Percentiles rank a stretch among this genome's conserved stretches.
phyloP scores from a whole-genome alignment of 2,888 invertebrate genomes.

The Leucophora obtusa region DNA sequence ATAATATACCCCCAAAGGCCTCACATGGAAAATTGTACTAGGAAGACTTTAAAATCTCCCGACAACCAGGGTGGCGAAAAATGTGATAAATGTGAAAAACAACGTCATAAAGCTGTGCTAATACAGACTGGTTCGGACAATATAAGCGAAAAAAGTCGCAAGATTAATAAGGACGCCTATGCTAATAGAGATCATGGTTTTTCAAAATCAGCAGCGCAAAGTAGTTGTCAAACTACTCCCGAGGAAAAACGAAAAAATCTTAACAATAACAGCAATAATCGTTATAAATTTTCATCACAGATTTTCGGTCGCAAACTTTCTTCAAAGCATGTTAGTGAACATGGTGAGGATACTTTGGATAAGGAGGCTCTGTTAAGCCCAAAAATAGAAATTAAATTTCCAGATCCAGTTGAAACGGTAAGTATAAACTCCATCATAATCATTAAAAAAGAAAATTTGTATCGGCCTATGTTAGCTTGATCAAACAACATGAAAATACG shows the following conservation, averaged over 20 bases:
- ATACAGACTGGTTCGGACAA: constrained; percentile 59
- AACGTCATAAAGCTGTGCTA: constrained; percentile 57
- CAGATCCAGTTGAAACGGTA: constrained; percentile 69
- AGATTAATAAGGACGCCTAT: constrained; percentile 45
- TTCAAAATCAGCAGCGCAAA: constrained; percentile 55
- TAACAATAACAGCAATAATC: constrained; percentile 52
- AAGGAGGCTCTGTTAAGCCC: constrained; percentile 69
- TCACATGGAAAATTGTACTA: constrained; percentile 46
- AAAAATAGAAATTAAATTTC: constrained; percentile 67
- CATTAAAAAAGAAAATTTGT: too few species aligned
- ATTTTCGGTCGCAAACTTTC: constrained; percentile 64
- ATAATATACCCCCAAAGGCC: constrained; percentile 21
- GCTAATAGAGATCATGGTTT: constrained; percentile 53
- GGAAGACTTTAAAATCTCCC: constrained; percentile 23
- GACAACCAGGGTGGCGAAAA: constrained; percentile 16
- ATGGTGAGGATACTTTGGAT: constrained; percentile 68
- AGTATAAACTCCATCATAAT: too few species aligned
- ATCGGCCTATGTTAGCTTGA: too few species aligned
- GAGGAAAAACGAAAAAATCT: constrained; percentile 58
- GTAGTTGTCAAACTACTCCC: constrained; percentile 59
- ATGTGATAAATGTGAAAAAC: constrained; percentile 59
- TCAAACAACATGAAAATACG: too few species aligned
- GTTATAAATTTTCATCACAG: constrained; percentile 63
- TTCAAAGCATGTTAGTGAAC: constrained; percentile 63
- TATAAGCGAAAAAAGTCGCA: constrained; percentile 57